Evolutionary conservation across 1,140 invertebrate genomes (phyloP).

Genomic region (Branchinecta lindahli): DNA sequence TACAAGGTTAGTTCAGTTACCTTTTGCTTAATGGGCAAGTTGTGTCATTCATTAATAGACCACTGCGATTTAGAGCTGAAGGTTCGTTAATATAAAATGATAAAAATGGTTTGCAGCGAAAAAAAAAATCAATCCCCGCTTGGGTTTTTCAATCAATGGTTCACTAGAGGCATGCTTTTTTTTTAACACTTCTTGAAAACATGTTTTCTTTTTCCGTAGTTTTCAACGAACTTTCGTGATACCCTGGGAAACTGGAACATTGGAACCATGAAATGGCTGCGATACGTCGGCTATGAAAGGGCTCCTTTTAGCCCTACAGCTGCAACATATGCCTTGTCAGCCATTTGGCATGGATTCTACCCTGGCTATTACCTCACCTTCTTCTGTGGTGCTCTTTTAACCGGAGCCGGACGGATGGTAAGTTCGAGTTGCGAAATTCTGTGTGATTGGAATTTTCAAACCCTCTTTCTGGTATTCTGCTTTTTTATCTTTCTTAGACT

Average conservation of each 20-base stretch:
- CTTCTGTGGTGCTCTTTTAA: constrained; percentile 68
- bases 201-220: constrained; percentile 33
- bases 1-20: constrained; percentile 25
- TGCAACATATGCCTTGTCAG: constrained; percentile 35
- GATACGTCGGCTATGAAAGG: constrained; percentile 70
- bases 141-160: too few species aligned
- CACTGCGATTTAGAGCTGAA: too few species aligned
- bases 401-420: constrained; percentile 61
- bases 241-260: constrained; percentile 81
- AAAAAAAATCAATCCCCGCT: too few species aligned
- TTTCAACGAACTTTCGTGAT: constrained; percentile 57
- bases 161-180: too few species aligned
- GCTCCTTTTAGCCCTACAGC: constrained; percentile 36
- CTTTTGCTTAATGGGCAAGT: too few species aligned
- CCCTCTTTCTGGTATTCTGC: constrained; percentile 8
- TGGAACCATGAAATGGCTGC: constrained; percentile 76
- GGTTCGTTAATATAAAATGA: too few species aligned
- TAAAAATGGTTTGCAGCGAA: too few species aligned
- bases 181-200: too few species aligned
- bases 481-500: too few species aligned
- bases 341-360: constrained; percentile 90
- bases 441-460: constrained; percentile 12
- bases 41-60: too few species aligned
- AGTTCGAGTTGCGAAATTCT: constrained; percentile 24
- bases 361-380: constrained; percentile 96